Base-by-base conservation (phyloP, 2,113 vertebrate species). In the Zonotrichia leucophrys region DNA sequence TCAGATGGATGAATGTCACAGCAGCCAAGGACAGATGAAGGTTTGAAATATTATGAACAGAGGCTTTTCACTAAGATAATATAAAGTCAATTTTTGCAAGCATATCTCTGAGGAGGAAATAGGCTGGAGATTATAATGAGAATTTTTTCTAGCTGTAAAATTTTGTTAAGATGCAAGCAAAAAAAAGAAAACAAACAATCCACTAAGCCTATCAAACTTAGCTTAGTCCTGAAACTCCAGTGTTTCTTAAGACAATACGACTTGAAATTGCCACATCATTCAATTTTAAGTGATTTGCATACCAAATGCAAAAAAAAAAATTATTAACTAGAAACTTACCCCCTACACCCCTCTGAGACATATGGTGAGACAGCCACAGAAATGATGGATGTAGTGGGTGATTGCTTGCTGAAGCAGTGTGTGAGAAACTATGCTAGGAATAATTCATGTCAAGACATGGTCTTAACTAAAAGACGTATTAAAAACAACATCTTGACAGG, bases 371-470 rank as follows among this genome's bases (percentile, higher is more conserved):
- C 52, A 95, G 80, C 76, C 56, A 58, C 90, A 91, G 81, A 92
- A 95, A 82, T 96, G 94, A 97, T 95, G 83, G 85, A 97, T 96
- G 92, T 83, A 77, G 89, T 56, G 62, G 46, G 50, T 80, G 93
- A 91, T 90, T 96, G 92, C 89, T 97, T 92, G 85, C 55, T 96
- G 90, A 92, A 88, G 89, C 84, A 93, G 53, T 69, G 60, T 89
- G 86, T 85, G 89, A 95, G 78, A 95, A 90, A 95, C 46, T 79
- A 70, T 92, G 82, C 76, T 82, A 95, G 85, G 92, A 95, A 94
- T 86, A 93, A 94, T 94, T 89, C 79, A 93, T 92, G 79, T 92
- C 66, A 91, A 92, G 85, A 67, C 89, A 76, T 33, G 79, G 77
- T 94, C 89, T 94, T 94, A 96, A 95, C 84, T 69, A 64, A 94